These are phyloP conservation scores for Hybognathus amarus DNA, from an alignment of 2,797 vertebrate genomes.

Conservation along the genomic window DNA sequence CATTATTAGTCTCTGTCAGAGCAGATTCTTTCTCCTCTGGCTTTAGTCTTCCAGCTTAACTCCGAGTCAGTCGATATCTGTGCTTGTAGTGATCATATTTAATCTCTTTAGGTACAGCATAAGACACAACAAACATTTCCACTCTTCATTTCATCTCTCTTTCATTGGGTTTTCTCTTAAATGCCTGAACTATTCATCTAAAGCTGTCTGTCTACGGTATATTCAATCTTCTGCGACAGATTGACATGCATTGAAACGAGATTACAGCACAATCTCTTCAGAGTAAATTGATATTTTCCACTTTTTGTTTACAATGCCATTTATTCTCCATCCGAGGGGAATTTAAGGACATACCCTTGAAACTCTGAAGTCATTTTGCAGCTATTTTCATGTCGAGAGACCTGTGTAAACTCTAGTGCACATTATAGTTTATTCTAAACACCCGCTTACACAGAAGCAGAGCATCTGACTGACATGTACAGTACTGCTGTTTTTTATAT, in stretches of 20 bases:
- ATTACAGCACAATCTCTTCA: not conserved
- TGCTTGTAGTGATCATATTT: conserved; percentile 8
- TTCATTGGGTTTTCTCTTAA: conserved; percentile 2
- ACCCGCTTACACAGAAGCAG: not conserved
- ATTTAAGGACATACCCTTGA: not conserved
- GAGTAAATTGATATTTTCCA: not conserved
- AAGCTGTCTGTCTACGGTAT: not conserved
- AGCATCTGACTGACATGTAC: not conserved
- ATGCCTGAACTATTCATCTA: not conserved
- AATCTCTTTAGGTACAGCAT: conserved; percentile 28
- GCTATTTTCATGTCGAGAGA: not conserved
- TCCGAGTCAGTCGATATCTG: not conserved
- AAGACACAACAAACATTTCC: conserved; percentile 19
- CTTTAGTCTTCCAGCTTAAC: conserved; percentile 4
- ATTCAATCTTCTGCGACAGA: conserved; percentile 14
- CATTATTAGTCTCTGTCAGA: not conserved
- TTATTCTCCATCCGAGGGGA: not conserved
- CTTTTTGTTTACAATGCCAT: not conserved
- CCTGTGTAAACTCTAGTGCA: too few relatives aligned
- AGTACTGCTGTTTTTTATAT: not conserved
- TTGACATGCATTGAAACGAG: not conserved
- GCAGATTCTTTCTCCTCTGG: conserved; percentile 7
- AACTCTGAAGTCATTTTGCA: not conserved
- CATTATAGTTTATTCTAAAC: not conserved
- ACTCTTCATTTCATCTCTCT: conserved; percentile 22